These are phyloP conservation scores for Lycaon pictus DNA, from an alignment of 2,113 vertebrate genomes.

Conservation along the genomic window DNA sequence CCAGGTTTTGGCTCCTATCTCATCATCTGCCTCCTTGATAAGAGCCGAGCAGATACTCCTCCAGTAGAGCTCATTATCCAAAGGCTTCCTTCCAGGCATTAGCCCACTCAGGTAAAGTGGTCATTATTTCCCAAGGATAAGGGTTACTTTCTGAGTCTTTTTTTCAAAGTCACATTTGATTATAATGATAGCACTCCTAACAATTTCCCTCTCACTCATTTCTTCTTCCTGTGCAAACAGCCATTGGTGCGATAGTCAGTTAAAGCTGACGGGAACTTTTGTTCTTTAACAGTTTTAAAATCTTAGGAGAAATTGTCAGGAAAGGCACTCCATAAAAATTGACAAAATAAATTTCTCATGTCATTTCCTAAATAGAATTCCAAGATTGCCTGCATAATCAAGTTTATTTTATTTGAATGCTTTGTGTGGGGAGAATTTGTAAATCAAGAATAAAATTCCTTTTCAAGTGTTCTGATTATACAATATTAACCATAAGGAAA, in stretches of 20 bases:
- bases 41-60: not conserved
- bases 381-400: not conserved
- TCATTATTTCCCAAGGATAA: constrained; percentile 62
- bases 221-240: constrained; percentile 31
- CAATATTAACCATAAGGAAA: not conserved
- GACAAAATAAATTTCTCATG: not conserved
- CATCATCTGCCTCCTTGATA: not conserved
- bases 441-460: not conserved
- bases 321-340: not conserved
- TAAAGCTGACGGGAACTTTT: not conserved
- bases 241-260: not conserved
- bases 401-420: not conserved
- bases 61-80: constrained; percentile 49
- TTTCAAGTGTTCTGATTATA: not conserved
- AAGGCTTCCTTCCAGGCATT: constrained; percentile 12
- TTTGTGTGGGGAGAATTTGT: not conserved
- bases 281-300: not conserved
- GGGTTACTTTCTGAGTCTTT: not conserved
- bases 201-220: not conserved
- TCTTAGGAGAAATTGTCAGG: not conserved
- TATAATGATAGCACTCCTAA: not conserved
- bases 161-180: constrained; percentile 47
- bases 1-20: not conserved
- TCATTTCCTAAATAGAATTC: not conserved
- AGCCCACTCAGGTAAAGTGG: constrained; percentile 7